A percentile compares a stretch with the other conserved stretches of the same genome.
Evolutionary conservation across 2,888 invertebrate species (phyloP).

Genomic region (Melinaea menophilus): DNA sequence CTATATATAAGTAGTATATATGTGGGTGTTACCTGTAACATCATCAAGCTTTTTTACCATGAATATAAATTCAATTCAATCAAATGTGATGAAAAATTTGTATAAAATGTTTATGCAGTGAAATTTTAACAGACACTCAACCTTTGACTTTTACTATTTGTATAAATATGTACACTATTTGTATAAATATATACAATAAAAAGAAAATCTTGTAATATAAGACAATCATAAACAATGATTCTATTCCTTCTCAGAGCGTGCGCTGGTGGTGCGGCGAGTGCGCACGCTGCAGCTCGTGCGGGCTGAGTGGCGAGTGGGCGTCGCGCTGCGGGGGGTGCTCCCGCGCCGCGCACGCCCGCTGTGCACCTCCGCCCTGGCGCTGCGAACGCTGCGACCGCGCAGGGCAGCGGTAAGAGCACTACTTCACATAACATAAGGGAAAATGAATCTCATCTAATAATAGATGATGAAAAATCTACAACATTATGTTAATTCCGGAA

Average conservation of each 20-base stretch:
- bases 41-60: too few species aligned
- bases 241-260: slow-evolving; percentile 43
- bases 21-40: too few species aligned
- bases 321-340: slow-evolving; percentile 56
- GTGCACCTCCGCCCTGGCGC: slow-evolving; percentile 51
- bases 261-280: slow-evolving; percentile 65
- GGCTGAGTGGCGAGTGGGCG: slow-evolving; percentile 46
- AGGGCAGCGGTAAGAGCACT: slow-evolving; percentile 6
- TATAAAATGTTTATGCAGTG: too few species aligned
- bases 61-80: too few species aligned
- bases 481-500: background rate
- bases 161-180: too few species aligned
- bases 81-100: too few species aligned
- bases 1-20: too few species aligned
- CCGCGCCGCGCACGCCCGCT: slow-evolving; percentile 50
- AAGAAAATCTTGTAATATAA: too few species aligned
- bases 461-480: background rate
- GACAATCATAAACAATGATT: slow-evolving; percentile 11
- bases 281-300: slow-evolving; percentile 55
- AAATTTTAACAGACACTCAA: too few species aligned
- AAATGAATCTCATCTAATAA: background rate
- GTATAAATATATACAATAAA: too few species aligned
- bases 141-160: too few species aligned
- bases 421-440: too few species aligned
- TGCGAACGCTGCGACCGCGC: slow-evolving; percentile 46